Evolutionary conservation across 2,113 vertebrate genomes (phyloP).

Genomic region (Mohoua ochrocephala): DNA sequence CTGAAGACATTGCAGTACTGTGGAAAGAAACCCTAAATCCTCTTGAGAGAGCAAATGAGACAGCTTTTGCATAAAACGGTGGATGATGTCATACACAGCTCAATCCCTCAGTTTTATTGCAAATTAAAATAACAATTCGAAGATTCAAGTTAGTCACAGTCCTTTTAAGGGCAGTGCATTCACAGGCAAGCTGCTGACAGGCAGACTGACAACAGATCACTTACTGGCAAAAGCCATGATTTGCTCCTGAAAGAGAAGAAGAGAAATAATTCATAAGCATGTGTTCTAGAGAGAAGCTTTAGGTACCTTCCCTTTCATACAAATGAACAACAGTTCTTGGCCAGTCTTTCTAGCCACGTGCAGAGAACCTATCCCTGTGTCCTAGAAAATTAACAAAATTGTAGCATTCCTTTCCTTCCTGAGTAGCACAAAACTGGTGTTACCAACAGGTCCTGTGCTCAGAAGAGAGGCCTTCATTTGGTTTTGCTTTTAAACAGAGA

Average conservation of each 20-base stretch:
- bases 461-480: neutral
- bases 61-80: neutral
- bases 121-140: neutral
- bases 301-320: neutral
- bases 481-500: neutral
- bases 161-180: neutral
- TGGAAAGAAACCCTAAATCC: neutral
- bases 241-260: constrained; percentile 82
- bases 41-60: neutral
- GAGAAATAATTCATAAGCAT: neutral
- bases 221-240: constrained; percentile 94
- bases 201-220: constrained; percentile 61
- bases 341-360: neutral
- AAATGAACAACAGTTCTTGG: neutral
- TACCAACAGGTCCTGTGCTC: neutral
- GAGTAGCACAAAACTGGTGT: neutral
- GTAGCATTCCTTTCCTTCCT: neutral
- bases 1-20: neutral
- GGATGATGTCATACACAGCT: neutral
- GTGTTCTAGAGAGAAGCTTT: neutral
- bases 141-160: neutral
- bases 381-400: neutral
- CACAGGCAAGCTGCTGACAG: neutral
- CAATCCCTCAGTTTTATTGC: constrained; percentile 27
- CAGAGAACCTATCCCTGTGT: neutral